Base-by-base conservation (phyloP, 2,797 vertebrate genomes). In the Neoniphon sammara region DNA sequence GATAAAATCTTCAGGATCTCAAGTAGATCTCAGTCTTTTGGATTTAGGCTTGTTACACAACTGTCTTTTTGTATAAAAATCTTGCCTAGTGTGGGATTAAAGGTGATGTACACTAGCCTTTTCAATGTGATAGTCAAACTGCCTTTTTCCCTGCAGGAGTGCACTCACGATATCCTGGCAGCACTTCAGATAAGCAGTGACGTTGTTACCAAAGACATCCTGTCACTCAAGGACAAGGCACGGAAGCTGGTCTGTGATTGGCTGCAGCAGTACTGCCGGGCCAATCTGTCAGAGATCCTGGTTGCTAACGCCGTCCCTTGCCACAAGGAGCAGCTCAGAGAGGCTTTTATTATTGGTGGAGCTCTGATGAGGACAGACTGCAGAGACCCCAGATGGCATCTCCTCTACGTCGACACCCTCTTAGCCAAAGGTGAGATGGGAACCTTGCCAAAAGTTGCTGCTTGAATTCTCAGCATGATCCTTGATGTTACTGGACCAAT, bases 331-430 rank as follows among this genome's bases (percentile, higher is more conserved):
- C 83, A 88, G 9, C 82, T 95, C 6, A 69, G 75, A 54, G 94
- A 94, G 36, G 94, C 95, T 39, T 93, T 94, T 50, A 36, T 91
- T 0, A 83, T 94, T 2, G 91, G 91, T 59, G 87, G 91, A 77
- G 88, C 93, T 0, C 91, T 99, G 69, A 83, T 94, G 87, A 92
- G 88, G 77, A 93, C 95, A 0, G 88, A 96, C 66, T 84, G 68
- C 60, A 83, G 82, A 73, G 92, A 93, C 53, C 88, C 91, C 18
- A 92, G 87, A 4, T 93, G 94, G 87, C 95, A 95, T 80, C 78
- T 96, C 36, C 92, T 99, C 39, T 95, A 95, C 30, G 85, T 91
- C 0, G 98, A 99, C 65, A 88, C 88, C 54, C 86, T 97, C 27
- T 88, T 95, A 27, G 94, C 94, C 5, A 89, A 86, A 86, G 97